Evolutionary conservation across 2,888 invertebrate species (phyloP).

Genomic region (Calameuta pallipes): DNA sequence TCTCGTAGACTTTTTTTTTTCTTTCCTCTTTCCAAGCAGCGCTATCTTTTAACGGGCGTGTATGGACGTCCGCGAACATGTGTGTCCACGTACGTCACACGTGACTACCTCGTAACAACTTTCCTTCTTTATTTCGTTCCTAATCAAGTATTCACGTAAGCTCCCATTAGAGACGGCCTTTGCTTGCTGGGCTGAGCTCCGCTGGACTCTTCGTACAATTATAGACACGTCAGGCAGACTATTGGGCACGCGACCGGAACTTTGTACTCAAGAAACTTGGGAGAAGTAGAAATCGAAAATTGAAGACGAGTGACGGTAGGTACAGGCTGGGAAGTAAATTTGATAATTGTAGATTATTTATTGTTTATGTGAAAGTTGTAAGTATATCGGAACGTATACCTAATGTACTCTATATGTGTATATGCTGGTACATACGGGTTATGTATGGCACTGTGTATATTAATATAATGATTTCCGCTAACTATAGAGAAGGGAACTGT

Average conservation of each 20-base stretch:
- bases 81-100: not conserved
- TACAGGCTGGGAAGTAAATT: not conserved
- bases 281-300: not conserved
- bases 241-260: not conserved
- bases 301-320: not conserved
- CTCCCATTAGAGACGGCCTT: not conserved
- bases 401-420: not conserved
- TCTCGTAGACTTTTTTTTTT: conserved; percentile 17
- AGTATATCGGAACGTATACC: not conserved
- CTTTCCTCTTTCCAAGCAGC: not conserved
- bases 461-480: not conserved
- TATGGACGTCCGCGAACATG: not conserved
- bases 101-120: not conserved
- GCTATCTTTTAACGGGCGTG: not conserved
- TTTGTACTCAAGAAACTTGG: not conserved
- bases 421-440: not conserved
- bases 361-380: not conserved
- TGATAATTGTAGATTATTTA: not conserved
- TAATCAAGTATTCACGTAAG: not conserved
- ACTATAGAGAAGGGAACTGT: not conserved
- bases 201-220: not conserved
- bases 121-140: not conserved
- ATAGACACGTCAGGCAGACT: not conserved
- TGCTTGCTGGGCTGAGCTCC: not conserved
- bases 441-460: not conserved